These are phyloP conservation scores for Cephus nigrinus DNA, from an alignment of 2,888 invertebrate genomes.

Conservation along the genomic window DNA sequence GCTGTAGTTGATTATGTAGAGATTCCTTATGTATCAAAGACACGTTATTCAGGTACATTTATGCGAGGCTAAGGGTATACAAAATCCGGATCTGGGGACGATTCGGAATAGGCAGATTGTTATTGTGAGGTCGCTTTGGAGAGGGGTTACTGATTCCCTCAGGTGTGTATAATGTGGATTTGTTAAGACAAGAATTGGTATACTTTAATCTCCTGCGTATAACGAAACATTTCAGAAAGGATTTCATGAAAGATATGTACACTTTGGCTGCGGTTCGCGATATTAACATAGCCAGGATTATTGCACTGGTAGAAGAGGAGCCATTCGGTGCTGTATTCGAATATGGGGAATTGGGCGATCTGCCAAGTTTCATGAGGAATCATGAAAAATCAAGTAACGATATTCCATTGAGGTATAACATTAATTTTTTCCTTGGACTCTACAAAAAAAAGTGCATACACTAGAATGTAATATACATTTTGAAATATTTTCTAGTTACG, in stretches of 20 bases:
- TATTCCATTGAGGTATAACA: constrained; percentile 44
- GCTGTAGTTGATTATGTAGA: constrained; percentile 16
- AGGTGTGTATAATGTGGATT: constrained; percentile 67
- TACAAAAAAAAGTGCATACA: not conserved
- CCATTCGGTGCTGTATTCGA: constrained; percentile 91
- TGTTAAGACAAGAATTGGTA: not conserved
- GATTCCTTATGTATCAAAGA: not conserved
- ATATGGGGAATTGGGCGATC: constrained; percentile 87
- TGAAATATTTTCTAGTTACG: constrained; percentile 74
- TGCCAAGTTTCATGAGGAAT: constrained; percentile 75
- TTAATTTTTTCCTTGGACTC: not conserved
- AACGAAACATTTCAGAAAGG: constrained; percentile 72
- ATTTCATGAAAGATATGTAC: constrained; percentile 88
- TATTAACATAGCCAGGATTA: constrained; percentile 83
- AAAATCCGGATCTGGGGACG: constrained; percentile 67
- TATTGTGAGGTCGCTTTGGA: constrained; percentile 81
- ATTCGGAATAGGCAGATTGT: constrained; percentile 79
- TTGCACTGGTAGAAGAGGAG: constrained; percentile 86
- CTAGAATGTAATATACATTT: not conserved
- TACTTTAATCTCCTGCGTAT: not conserved
- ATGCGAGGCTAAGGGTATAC: constrained; percentile 81
- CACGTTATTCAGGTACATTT: constrained; percentile 73
- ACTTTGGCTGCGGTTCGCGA: constrained; percentile 86
- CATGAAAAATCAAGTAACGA: constrained; percentile 50
- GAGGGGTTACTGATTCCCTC: constrained; percentile 76